These are phyloP conservation scores for Mesorhabditis sp. DNA, from an alignment of 2,888 invertebrate species.

Conservation along the genomic window DNA sequence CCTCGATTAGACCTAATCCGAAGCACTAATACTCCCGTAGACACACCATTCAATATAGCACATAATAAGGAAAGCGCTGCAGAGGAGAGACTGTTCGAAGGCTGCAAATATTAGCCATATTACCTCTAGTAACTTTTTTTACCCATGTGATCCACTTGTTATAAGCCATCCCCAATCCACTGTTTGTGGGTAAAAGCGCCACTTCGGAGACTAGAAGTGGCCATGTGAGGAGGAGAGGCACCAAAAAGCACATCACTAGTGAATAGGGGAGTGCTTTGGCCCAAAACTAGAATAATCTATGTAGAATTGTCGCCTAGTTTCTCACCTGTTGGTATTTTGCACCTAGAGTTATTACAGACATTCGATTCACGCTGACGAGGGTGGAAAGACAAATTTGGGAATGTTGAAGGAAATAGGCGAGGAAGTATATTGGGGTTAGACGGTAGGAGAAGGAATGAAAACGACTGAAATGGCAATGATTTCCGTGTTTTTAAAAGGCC, in stretches of 20 bases:
- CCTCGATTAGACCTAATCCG: not conserved
- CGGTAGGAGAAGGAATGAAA: constrained; percentile 1
- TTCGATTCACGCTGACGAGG: not conserved
- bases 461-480: not conserved
- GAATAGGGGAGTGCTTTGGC: not conserved
- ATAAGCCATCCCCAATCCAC: not conserved
- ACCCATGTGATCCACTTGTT: constrained; percentile 1
- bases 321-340: not conserved
- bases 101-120: not conserved
- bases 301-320: not conserved
- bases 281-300: not conserved
- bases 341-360: not conserved
- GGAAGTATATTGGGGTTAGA: not conserved
- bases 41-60: not conserved
- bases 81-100: not conserved
- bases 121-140: not conserved
- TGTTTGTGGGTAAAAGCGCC: not conserved
- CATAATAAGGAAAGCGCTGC: not conserved
- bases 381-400: not conserved
- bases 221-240: not conserved
- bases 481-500: too few species aligned
- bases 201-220: not conserved
- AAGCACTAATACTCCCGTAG: not conserved
- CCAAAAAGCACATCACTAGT: not conserved
- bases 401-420: not conserved